Conservation (phyloP, 2,888 invertebrate species). For the Drosophila paracracens region DNA sequence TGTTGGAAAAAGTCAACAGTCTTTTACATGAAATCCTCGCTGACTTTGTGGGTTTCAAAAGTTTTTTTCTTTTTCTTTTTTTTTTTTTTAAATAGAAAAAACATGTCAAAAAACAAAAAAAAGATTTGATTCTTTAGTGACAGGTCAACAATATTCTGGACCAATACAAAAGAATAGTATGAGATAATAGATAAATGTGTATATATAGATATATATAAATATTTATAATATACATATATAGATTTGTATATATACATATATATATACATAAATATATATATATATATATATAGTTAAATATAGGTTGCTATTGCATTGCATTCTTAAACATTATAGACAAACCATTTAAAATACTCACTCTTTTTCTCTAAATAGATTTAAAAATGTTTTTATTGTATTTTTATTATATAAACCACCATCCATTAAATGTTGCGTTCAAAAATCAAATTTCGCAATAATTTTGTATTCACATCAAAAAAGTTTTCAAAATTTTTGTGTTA, state of each 20-base stretch:
- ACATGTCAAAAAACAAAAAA: constrained; percentile 72
- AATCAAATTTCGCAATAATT: constrained; percentile 79
- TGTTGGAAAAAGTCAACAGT: constrained; percentile 40
- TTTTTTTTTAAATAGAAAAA: constrained; percentile 70
- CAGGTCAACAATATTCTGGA: constrained; percentile 56
- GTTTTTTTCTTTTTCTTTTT: constrained; percentile 20
- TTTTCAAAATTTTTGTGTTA: constrained; percentile 70
- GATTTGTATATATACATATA: constrained; percentile 32
- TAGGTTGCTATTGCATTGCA: constrained; percentile 65
- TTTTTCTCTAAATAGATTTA: constrained; percentile 84
- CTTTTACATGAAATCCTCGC: constrained; percentile 66
- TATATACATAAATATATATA: constrained; percentile 28
- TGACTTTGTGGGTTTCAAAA: constrained; percentile 59
- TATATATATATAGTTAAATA: constrained; percentile 19
- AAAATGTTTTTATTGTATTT: constrained; percentile 65
- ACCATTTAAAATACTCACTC: constrained; percentile 84
- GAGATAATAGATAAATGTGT: constrained; percentile 42
- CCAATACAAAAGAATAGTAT: constrained; percentile 57
- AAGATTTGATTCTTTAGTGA: constrained; percentile 63
- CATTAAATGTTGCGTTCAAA: constrained; percentile 81
- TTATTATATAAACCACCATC: constrained; percentile 73
- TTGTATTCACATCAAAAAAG: constrained; percentile 79
- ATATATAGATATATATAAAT: constrained; percentile 25
- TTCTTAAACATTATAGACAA: constrained; percentile 79
- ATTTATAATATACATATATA: constrained; percentile 23